Base-by-base conservation (phyloP, 2,888 invertebrate genomes). In the Ditula angustiorana region DNA sequence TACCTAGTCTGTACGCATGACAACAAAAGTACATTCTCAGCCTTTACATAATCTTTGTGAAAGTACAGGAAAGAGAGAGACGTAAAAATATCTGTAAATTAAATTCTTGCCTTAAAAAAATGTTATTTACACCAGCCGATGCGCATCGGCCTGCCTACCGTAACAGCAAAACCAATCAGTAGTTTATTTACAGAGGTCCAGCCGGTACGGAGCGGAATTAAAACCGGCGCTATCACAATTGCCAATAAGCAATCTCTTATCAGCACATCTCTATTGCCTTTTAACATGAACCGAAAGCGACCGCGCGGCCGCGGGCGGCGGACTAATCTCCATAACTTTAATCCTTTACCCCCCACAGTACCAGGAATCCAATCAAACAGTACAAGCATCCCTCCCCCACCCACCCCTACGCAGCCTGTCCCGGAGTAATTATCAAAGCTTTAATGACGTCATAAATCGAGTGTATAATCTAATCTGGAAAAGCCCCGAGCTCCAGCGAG, bases 391-490 rank as follows among this genome's bases (percentile, higher is more conserved):
- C 86, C 77, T 71, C 77, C 75, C 80, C 78, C 79, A 73, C 77
- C 66, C 69, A 63, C 66, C 66, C 69, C 90, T 89, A 92, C 92
- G 87, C 93, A 92, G 93, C 88, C 90, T 92, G 93, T 92, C 93
- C 92, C 93, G 37, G 92, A 92, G 93, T 93, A 93, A 93, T 93
- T 93, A 93, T 93, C 93, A 93, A 91, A 92, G 93, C 93, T 93
- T 92, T 93, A 93, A 93, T 93, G 92, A 93, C 93, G 81, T 88
- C 92, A 93, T 93, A 93, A 93, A 93, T 93, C 93, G 90, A 90
- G 88, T 92, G 92, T 92, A 93, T 93, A 93, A 93, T 93, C 93
- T 93, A 93, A 93, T 93, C 93, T 93, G 93, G 92, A 92, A 93
- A 93, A 93, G 92, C 93, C 91, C 92, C 90, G 89, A 87, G 92